Percentiles rank a stretch among this genome's conserved stretches.
phyloP scores from a whole-genome alignment of 1,140 invertebrate species.

The Augochlora pura region DNA sequence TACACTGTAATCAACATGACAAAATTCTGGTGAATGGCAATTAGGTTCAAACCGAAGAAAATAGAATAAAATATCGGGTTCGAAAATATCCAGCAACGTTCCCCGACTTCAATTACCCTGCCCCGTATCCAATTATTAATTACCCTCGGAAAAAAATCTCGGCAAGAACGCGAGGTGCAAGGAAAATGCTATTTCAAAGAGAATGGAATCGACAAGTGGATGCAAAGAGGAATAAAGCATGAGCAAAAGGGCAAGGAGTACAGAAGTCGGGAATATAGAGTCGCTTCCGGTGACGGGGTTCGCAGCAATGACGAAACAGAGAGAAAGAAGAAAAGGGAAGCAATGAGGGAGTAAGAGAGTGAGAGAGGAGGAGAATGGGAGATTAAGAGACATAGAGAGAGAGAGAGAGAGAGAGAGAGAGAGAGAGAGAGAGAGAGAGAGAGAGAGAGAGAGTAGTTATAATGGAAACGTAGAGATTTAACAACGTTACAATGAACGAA shows the following conservation, averaged over 20 bases:
- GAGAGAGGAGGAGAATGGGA: no score
- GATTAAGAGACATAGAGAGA: no score
- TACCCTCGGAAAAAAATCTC: not conserved
- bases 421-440: not conserved
- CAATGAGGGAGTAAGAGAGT: not conserved
- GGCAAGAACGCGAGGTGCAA: not conserved
- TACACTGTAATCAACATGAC: no score
- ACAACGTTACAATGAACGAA: conserved; percentile 78
- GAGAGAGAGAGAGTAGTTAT: conserved; percentile 54
- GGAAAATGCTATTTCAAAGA: not conserved
- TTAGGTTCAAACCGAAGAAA: no score
- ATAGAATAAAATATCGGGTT: no score
- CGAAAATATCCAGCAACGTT: no score
- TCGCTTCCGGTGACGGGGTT: not conserved
- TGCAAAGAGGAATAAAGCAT: not conserved
- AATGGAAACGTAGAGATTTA: conserved; percentile 75
- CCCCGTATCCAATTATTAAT: not conserved
- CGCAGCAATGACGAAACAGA: conserved; percentile 16
- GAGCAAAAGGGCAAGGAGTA: not conserved
- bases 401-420: not conserved
- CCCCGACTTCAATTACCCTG: no score
- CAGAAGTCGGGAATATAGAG: not conserved
- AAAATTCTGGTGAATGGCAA: no score
- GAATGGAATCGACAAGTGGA: not conserved
- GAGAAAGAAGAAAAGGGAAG: not conserved